These are phyloP conservation scores for Poecilia velifera DNA, from an alignment of 2,797 vertebrate genomes.

Conservation along the genomic window DNA sequence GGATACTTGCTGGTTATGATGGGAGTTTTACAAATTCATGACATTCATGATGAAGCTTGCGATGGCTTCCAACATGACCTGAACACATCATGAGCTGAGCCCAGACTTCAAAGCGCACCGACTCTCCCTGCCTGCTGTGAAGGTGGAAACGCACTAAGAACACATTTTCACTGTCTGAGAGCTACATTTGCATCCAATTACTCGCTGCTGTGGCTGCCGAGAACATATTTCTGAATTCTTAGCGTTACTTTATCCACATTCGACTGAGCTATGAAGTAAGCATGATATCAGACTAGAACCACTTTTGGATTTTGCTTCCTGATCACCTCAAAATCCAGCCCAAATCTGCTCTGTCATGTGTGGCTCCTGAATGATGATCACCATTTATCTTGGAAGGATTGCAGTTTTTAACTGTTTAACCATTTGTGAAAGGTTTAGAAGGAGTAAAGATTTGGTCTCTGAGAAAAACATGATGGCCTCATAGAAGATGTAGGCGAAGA, in stretches of 20 bases:
- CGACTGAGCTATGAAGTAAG: neutral
- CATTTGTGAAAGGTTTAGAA: neutral
- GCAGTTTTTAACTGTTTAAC: too few relatives aligned
- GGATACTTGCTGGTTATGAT: constrained; percentile 10
- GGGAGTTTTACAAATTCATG: constrained; percentile 6
- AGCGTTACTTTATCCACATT: neutral
- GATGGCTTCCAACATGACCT: constrained; percentile 28
- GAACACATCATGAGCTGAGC: constrained; percentile 35
- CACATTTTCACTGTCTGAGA: constrained; percentile 49
- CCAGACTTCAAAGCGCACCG: constrained; percentile 53
- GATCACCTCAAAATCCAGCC: neutral
- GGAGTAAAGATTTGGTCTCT: neutral
- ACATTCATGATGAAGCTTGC: constrained; percentile 13
- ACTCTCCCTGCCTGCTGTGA: constrained; percentile 48
- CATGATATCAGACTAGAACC: neutral
- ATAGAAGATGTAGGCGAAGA: neutral
- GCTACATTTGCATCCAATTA: constrained; percentile 61
- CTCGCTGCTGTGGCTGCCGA: constrained; percentile 33
- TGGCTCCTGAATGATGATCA: neutral
- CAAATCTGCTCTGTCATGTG: neutral
- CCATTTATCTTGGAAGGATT: neutral
- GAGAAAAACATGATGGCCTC: neutral
- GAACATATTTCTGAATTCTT: constrained; percentile 13
- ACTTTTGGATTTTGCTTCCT: neutral
- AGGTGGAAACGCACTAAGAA: constrained; percentile 50